These are phyloP conservation scores for Smutsia gigantea DNA, from an alignment of 2,797 vertebrate genomes.

Conservation along the genomic window DNA sequence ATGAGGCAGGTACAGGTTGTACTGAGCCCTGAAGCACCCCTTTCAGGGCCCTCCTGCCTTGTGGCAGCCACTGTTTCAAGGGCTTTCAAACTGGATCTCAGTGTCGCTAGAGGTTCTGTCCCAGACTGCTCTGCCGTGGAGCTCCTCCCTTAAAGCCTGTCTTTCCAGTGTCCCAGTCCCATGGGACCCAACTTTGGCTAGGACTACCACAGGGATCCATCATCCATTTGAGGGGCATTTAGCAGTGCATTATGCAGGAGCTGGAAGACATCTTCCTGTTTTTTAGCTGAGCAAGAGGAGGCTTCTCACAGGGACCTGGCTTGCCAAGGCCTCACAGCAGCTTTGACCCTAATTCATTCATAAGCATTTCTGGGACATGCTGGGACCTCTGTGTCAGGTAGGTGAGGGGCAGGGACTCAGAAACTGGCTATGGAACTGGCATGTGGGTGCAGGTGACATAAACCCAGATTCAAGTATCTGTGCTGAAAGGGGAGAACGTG, in stretches of 20 bases:
- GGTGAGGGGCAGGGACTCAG: not conserved
- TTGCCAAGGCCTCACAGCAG: not conserved
- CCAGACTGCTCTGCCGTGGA: not conserved
- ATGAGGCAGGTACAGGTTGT: accelerated
- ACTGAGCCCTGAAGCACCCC: not conserved
- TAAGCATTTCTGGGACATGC: not conserved
- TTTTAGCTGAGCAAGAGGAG: not conserved
- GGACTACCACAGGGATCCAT: too few relatives aligned
- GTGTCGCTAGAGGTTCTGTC: not conserved
- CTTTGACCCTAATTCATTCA: not conserved
- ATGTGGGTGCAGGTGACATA: not conserved
- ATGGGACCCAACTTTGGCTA: not conserved
- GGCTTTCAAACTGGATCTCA: not conserved
- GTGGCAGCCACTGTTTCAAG: not conserved
- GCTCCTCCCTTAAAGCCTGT: not conserved
- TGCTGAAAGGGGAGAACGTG: not conserved
- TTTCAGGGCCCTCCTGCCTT: not conserved
- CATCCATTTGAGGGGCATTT: not conserved
- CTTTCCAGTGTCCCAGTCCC: too few relatives aligned
- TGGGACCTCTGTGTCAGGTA: not conserved
- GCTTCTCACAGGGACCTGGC: accelerated
- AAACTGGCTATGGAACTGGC: not conserved
- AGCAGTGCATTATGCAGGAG: not conserved
- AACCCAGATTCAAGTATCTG: not conserved
- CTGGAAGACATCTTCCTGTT: not conserved